These are phyloP conservation scores for Ramphastos sulfuratus DNA, from an alignment of 2,113 vertebrate species.

Conservation along the genomic window DNA sequence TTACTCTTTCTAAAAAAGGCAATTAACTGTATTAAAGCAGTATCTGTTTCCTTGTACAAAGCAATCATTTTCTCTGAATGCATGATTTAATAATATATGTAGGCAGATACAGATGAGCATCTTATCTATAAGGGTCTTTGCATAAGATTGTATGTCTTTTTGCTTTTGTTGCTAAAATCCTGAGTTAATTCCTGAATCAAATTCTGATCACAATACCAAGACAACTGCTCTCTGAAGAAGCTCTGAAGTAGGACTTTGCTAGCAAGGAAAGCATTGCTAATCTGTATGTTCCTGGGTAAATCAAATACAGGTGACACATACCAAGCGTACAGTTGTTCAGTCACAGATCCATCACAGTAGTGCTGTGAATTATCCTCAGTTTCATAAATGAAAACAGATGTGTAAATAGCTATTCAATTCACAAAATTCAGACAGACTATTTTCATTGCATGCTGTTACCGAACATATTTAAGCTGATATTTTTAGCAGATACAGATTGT, in stretches of 20 bases:
- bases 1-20: slow-evolving; percentile 26
- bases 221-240: not conserved
- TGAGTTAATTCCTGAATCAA: not conserved
- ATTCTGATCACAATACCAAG: not conserved
- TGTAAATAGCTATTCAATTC: not conserved
- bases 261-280: not conserved
- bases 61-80: not conserved
- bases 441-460: not conserved
- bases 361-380: not conserved
- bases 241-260: not conserved
- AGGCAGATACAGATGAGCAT: not conserved
- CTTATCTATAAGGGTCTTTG: not conserved
- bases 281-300: not conserved
- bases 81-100: not conserved
- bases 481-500: not conserved
- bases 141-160: not conserved
- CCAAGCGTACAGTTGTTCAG: not conserved
- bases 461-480: not conserved
- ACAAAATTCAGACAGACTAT: not conserved
- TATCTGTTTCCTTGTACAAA: not conserved
- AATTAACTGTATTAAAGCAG: not conserved
- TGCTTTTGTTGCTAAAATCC: not conserved
- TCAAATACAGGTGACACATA: not conserved
- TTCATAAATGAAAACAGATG: not conserved
- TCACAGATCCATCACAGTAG: not conserved